Percentiles rank a stretch among this genome's conserved stretches.
Conservation (phyloP, 2,113 vertebrate species). For the Cheilinus undulatus region DNA sequence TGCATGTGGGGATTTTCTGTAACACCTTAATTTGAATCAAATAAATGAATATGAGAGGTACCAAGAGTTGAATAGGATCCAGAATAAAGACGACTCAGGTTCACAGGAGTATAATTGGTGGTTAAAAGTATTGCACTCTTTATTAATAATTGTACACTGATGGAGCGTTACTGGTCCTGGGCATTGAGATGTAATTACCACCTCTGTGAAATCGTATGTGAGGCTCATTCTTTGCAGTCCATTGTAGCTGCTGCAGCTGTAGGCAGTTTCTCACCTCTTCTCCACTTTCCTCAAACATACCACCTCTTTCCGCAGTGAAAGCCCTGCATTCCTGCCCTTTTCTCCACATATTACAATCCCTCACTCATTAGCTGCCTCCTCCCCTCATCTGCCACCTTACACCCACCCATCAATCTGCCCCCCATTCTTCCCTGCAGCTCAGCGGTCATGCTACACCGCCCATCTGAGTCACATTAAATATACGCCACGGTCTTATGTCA, state of each 20-base stretch:
- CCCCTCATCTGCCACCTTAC: constrained; percentile 53
- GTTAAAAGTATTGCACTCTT: neutral
- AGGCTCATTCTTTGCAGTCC: constrained; percentile 14
- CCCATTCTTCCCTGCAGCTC: constrained; percentile 51
- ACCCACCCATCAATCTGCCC: constrained; percentile 55
- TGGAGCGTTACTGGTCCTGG: neutral
- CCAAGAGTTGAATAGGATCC: neutral
- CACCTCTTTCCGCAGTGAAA: constrained; percentile 57
- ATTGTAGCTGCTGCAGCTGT: constrained; percentile 62
- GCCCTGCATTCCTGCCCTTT: constrained; percentile 58
- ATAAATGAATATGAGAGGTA: neutral
- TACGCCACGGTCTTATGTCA: constrained; percentile 59
- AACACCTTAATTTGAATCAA: neutral
- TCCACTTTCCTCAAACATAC: constrained; percentile 62
- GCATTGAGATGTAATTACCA: constrained; percentile 51
- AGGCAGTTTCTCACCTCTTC: constrained; percentile 69
- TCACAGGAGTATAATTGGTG: neutral
- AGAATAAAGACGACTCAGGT: neutral
- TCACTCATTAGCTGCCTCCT: constrained; percentile 53
- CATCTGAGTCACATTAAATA: constrained; percentile 70
- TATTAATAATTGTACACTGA: neutral
- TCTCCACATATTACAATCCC: constrained; percentile 62
- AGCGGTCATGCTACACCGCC: constrained; percentile 57
- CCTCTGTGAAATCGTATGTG: constrained; percentile 5
- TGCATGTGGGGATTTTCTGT: constrained; percentile 9